Base-by-base conservation (phyloP, 2,113 vertebrate species). In the Rhineura floridana region DNA sequence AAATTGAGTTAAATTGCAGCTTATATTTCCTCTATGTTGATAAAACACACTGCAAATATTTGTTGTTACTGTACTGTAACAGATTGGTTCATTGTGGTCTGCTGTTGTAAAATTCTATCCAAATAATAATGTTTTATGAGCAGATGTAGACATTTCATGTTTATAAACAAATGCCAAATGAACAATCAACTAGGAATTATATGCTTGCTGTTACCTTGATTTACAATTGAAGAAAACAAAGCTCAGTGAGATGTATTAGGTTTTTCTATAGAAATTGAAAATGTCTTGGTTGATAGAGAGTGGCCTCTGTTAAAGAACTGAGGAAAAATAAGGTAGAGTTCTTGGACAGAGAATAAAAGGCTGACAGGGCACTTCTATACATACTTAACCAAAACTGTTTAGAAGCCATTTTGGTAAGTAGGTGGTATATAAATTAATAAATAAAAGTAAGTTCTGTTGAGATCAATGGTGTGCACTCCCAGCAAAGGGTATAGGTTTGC, bases 71-170 rank as follows among this genome's bases (percentile, higher is more conserved):
- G 62, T 83, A 88, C 91, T 91, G 88, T 93, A 42, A 89, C 91
- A 78, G 39, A 3, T 44, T 48, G 4, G 2, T 76, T 76, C 83
- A 78, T 65, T 90, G 39, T 82, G 55, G 63, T 87, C 90, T 91
- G 48, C n/a, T 91, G 93, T 93, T 91, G 73, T 90, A 90, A 80
- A 52, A 84, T 88, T 73, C 89, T 70, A 55, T 95, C 82, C 80
- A 90, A 1, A 92, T 94, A 94, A 79, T 89, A 80, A 17, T 76
- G n/a, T 87, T 90, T 82, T 50, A 39, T 80, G 25, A 55, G 42
- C n/a, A 15, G 83, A 12, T 30, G 30, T 89, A 36, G 85, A 59
- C 15, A 30, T 65, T 67, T 62, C 72, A 19, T 75, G 85, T 46
- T 62, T 73, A 59, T 81, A 65, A 83, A 6, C 3, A 88, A 76